Evolutionary conservation across 1,140 invertebrate species (phyloP), one percentile per base, ranked within the genome.

Genomic region (Neelides sp.): DNA sequence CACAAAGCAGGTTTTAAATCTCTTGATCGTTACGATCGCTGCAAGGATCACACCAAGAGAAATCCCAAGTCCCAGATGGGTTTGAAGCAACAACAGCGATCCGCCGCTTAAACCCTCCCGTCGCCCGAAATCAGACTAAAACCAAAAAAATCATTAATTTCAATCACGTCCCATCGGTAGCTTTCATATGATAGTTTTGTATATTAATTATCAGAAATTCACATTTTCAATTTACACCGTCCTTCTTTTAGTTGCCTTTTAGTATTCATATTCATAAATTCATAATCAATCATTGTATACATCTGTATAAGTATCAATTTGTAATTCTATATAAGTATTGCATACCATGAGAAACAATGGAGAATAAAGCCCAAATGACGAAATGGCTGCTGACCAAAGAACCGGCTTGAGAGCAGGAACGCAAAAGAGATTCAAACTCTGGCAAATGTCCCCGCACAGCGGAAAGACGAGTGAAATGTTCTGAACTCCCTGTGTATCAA

Each of bases 281-380:
- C n/a, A n/a, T n/a, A n/a, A n/a, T n/a, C 30, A 32, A 32, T 32
- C 8, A 32, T n/a, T n/a, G 30, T 32, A 32, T 10, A n/a, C n/a
- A n/a, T n/a, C n/a, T n/a, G n/a, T n/a, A n/a, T n/a, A n/a, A n/a
- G n/a, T n/a, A n/a, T n/a, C n/a, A n/a, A n/a, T n/a, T n/a, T n/a
- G n/a, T n/a, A n/a, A n/a, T n/a, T n/a, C n/a, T n/a, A n/a, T n/a
- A n/a, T n/a, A n/a, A n/a, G 7, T 44, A 19, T 27, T 17, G 17
- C 48, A 53, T 37, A 61, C 59, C 55, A 61, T 56, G 4, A 61
- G 59, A 55, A 61, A 61, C 52, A 55, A 44, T 37, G 59, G 59
- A 35, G 54, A 46, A 35, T 55, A 57, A n/a, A 61, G 50, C 23
- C 59, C 59, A 37, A 55, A 57, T 27, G 52, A 55, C 23, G 55